Percentiles rank a stretch among this genome's conserved stretches.
Conservation (phyloP, 2,888 invertebrate species). For the Macaria notata region DNA sequence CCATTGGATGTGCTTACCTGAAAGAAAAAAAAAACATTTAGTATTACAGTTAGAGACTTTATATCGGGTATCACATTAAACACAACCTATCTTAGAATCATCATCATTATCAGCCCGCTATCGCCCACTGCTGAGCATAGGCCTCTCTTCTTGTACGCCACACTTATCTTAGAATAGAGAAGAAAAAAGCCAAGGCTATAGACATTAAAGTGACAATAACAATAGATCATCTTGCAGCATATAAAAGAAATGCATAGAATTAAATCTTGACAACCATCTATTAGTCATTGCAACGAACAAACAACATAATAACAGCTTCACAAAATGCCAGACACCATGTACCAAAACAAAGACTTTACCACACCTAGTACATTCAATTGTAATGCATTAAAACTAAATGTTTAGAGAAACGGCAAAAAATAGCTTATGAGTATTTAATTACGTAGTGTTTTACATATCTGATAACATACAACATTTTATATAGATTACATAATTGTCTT, state of each 20-base stretch:
- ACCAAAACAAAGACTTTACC: constrained; percentile 23
- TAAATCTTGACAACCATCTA: constrained; percentile 24
- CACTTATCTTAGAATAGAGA: neutral
- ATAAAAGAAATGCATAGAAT: constrained; percentile 23
- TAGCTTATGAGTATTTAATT: constrained; percentile 39
- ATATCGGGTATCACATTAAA: no score
- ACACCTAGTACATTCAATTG: constrained; percentile 24
- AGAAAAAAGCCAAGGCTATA: no score
- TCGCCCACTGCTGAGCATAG: no score
- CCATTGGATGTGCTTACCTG: constrained; percentile 32
- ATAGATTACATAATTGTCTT: constrained; percentile 41
- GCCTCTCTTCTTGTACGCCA: no score
- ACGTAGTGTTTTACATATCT: constrained; percentile 39
- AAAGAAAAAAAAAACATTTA: constrained; percentile 19
- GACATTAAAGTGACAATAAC: constrained; percentile 1
- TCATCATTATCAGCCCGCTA: no score
- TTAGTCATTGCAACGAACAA: constrained; percentile 25
- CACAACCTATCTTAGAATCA: neutral
- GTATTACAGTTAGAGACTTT: neutral
- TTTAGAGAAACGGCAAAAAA: constrained; percentile 33
- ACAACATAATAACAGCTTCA: constrained; percentile 24
- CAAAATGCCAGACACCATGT: constrained; percentile 23
- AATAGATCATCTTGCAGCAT: constrained; percentile 14
- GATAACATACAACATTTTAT: constrained; percentile 46
- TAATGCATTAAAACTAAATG: constrained; percentile 33